phyloP scores from a whole-genome alignment of 2,888 invertebrate species.

The Machimus atricapillus region DNA sequence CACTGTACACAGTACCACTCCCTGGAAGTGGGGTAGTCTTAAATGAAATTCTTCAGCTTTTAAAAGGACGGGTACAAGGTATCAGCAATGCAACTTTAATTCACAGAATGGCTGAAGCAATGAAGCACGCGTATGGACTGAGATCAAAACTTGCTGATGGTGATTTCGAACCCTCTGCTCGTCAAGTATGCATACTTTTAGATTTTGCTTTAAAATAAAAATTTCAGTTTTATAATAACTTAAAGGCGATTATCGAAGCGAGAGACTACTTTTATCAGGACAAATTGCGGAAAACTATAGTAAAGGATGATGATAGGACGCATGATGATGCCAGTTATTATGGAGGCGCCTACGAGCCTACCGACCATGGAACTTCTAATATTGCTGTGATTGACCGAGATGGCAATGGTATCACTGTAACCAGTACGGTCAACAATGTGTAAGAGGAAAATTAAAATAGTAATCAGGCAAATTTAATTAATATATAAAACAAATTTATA shows the following conservation, averaged over 20 bases:
- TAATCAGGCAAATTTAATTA: not conserved
- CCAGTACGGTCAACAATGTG: slow-evolving; percentile 80
- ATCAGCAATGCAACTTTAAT: not conserved
- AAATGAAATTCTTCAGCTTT: slow-evolving; percentile 80
- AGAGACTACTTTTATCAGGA: too few species aligned
- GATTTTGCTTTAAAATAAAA: not conserved
- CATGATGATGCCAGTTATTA: slow-evolving; percentile 74
- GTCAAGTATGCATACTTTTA: slow-evolving; percentile 27
- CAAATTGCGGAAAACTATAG: slow-evolving; percentile 54
- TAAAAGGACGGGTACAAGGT: slow-evolving; percentile 63
- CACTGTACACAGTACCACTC: slow-evolving; percentile 77
- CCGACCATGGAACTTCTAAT: slow-evolving; percentile 88
- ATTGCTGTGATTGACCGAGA: slow-evolving; percentile 80
- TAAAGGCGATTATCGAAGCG: not conserved
- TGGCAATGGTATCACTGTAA: slow-evolving; percentile 90
- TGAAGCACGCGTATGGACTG: slow-evolving; percentile 90
- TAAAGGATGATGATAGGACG: slow-evolving; percentile 66
- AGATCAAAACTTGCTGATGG: slow-evolving; percentile 78
- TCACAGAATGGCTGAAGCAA: slow-evolving; percentile 85
- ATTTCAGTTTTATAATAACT: not conserved
- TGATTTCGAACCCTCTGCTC: slow-evolving; percentile 56
- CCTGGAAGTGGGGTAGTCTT: slow-evolving; percentile 86
- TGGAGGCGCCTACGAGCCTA: slow-evolving; percentile 64
- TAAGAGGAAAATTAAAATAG: slow-evolving; percentile 63
- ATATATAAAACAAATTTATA: slow-evolving; percentile 57